These are phyloP conservation scores for Cotesia chilonis DNA, from an alignment of 1,140 invertebrate species.

Conservation along the genomic window DNA sequence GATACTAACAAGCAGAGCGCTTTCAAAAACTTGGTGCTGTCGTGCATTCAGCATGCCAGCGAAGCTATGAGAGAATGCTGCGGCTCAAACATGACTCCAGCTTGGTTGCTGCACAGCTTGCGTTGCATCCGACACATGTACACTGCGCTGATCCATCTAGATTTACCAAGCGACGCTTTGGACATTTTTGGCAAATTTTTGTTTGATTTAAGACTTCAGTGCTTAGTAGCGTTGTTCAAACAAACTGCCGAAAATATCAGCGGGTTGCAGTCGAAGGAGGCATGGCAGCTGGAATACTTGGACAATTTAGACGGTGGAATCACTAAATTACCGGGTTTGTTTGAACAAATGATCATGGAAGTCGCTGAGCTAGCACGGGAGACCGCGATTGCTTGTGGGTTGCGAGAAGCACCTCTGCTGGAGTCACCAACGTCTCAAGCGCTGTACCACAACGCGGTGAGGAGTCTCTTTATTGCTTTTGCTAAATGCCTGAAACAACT, in stretches of 20 bases:
- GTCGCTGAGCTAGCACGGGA: conserved; percentile 87
- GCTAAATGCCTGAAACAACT: conserved; percentile 72
- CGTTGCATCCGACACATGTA: conserved; percentile 76
- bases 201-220: conserved; percentile 87
- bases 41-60: conserved; percentile 58
- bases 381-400: conserved; percentile 77
- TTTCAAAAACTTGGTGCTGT: conserved; percentile 70
- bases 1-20: conserved; percentile 74
- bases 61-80: conserved; percentile 60
- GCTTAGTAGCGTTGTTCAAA: conserved; percentile 85
- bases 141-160: conserved; percentile 75
- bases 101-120: conserved; percentile 84
- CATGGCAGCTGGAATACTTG: conserved; percentile 87
- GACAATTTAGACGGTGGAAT: conserved; percentile 79
- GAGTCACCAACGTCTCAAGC: conserved; percentile 71
- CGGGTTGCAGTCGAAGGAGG: conserved; percentile 81
- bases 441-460: conserved; percentile 75
- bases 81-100: conserved; percentile 67
- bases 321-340: conserved; percentile 84
- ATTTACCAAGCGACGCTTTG: conserved; percentile 82
- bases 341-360: conserved; percentile 85
- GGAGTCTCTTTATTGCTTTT: conserved; percentile 76
- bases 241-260: conserved; percentile 83
- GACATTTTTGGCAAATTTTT: conserved; percentile 85
- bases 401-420: conserved; percentile 76